Percentiles rank a stretch among this genome's conserved stretches.
These are phyloP conservation scores for Papilio elwesi DNA, from an alignment of 2,888 invertebrate genomes.

Conservation along the genomic window DNA sequence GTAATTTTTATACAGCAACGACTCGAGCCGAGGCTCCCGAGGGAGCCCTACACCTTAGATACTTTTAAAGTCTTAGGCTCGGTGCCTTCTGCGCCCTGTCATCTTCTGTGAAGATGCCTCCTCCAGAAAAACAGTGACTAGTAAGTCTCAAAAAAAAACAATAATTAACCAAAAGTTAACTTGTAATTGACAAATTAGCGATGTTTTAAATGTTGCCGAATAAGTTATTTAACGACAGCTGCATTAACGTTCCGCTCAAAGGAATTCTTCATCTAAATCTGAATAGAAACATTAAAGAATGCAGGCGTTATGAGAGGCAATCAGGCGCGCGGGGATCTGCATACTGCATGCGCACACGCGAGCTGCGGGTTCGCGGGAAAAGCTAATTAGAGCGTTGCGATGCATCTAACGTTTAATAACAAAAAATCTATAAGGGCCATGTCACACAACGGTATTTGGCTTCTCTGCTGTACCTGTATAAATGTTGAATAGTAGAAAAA, in stretches of 20 bases:
- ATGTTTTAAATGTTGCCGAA: too few relatives aligned
- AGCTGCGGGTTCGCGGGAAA: background rate
- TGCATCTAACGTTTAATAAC: background rate
- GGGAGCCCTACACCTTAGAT: too few relatives aligned
- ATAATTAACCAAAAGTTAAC: too few relatives aligned
- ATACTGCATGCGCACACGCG: constrained; percentile 11
- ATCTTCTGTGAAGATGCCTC: too few relatives aligned
- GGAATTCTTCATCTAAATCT: background rate
- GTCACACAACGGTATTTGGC: background rate
- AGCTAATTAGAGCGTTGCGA: constrained; percentile 27
- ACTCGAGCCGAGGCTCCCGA: too few relatives aligned
- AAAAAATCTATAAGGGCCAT: background rate
- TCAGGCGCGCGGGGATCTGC: background rate
- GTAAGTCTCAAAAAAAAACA: too few relatives aligned
- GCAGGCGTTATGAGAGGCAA: constrained; percentile 1
- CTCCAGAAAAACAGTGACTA: too few relatives aligned
- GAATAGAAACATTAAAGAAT: constrained; percentile 15
- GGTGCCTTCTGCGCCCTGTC: too few relatives aligned
- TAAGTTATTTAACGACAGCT: background rate
- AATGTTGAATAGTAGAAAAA: background rate
- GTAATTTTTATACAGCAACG: too few relatives aligned
- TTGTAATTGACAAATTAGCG: too few relatives aligned
- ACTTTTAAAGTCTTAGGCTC: too few relatives aligned
- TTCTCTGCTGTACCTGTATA: background rate
- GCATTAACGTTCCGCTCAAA: background rate